phyloP scores from a whole-genome alignment of 2,888 invertebrate species.

The Megamerina dolium region DNA sequence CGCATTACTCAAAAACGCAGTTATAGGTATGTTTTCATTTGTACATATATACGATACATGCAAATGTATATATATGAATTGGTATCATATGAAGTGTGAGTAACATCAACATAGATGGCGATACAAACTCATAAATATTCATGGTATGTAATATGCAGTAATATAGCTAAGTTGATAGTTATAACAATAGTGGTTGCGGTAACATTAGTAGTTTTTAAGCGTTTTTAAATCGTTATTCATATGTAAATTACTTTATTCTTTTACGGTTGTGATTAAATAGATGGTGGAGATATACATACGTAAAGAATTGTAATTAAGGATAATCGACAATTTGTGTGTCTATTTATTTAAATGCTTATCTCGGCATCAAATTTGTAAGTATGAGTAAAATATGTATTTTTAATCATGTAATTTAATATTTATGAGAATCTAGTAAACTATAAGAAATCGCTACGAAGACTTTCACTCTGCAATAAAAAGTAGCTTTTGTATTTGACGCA shows the following conservation, averaged over 20 bases:
- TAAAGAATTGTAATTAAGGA: conserved; percentile 12
- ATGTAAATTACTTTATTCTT: conserved; percentile 17
- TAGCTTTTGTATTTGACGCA: too few relatives aligned
- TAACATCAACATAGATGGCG: neutral
- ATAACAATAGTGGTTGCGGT: neutral
- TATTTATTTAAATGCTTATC: conserved; percentile 10
- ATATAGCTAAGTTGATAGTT: neutral
- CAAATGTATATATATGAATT: too few relatives aligned
- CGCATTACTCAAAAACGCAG: too few relatives aligned
- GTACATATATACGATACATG: too few relatives aligned
- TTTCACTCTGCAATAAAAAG: too few relatives aligned
- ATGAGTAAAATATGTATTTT: neutral
- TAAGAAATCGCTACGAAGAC: too few relatives aligned
- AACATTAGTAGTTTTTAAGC: neutral
- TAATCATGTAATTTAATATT: too few relatives aligned
- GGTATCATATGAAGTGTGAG: too few relatives aligned
- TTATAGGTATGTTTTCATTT: too few relatives aligned
- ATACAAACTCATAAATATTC: neutral
- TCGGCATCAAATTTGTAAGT: conserved; percentile 4
- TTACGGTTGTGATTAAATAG: conserved; percentile 9
- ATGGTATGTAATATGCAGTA: neutral
- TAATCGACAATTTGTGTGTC: conserved; percentile 11
- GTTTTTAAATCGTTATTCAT: conserved; percentile 5
- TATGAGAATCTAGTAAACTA: too few relatives aligned
- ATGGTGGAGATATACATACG: conserved; percentile 8